Evolutionary conservation across 2,888 invertebrate genomes (phyloP), one percentile per base, ranked within the genome.

Genomic region (Melanchra persicariae): DNA sequence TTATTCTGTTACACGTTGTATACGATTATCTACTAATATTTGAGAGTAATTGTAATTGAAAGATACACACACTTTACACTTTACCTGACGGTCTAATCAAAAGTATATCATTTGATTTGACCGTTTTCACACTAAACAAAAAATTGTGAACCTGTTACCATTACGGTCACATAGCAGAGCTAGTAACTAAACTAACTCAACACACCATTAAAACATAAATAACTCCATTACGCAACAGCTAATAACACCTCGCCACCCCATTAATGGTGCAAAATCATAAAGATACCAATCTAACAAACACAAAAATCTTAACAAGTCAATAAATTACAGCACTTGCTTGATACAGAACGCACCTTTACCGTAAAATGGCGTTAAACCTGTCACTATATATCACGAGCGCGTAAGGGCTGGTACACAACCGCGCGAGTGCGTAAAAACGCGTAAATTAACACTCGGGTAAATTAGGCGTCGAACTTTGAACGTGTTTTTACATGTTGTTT

Each of bases 311-410:
- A 74, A 78, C 74, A 78, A 77, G 79, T 83, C 74, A 77, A 84
- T 84, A 85, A 84, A 84, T 84, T 77, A 84, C 79, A 49, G 70
- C 71, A 70, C 68, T 78, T 59, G 66, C 77, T 79, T 85, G 81
- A 70, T 79, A 81, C 77, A 74, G 85, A 83, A 85, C 85, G 79
- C 79, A 83, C 84, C 84, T 84, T 81, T 51, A 67, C 72, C 83
- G 55, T 85, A 83, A 84, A 84, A 83, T 83, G 81, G 84, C 75
- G 77, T 77, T 75, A 81, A 74, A 59, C 19, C 76, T 83, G 84
- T 84, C 85, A 74, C 79, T 30, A 81, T 84, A 85, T 85, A 84
- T 84, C 85, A 84, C 83, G 12, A 40, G 61, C 70, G 74, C 63
- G 83, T 83, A 84, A 83, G 79, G 85, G 78, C 78, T 68, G 65